Evolutionary conservation across 2,888 invertebrate genomes (phyloP), one percentile per base, ranked within the genome.

Genomic region (Drosophila kambysellisi): DNA sequence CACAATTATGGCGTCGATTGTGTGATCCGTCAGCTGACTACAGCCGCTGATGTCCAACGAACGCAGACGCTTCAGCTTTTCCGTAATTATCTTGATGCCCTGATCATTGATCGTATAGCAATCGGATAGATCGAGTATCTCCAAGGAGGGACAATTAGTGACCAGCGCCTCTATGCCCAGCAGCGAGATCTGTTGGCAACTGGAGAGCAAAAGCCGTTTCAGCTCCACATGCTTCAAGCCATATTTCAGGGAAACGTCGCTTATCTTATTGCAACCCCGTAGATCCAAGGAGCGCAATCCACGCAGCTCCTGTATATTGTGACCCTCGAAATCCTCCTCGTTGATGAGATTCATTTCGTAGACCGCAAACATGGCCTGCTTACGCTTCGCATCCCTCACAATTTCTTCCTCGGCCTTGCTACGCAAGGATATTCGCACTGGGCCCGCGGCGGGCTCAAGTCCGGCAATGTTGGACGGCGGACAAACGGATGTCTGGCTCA

Each of bases 321-420:
- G 94, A 2, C 93, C 92, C 51, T 90, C 89, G 30, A 90, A 88
- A 54, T 90, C 80, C 20, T 87, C 85, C 6, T 91, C 89, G 56
- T 90, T 85, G 30, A 90, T 87, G 0, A 89, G 68, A 53, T 91
- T 92, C 58, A 92, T 94, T 90, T 95, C 95, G 85, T 95, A 95
- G 92, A 95, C 94, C 50, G 94, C 94, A 93, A 95, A 94, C 37
- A 96, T 95, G 76, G 95, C 95, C 67, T 94, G 94, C 90, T 96
- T 96, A 54, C 95, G 94, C 82, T 94, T 94, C 0, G 96, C 95
- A 91, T 96, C 96, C 3, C 94, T 94, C 3, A 96, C 94, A 74
- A 96, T 96, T 83, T 96, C 95, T 84, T 95, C 95, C 91, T 96
- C 96, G 17, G 95, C 96, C 88, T 94, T 94, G 33, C 95, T 95